phyloP scores from a whole-genome alignment of 2,888 invertebrate species.

The Diploptera punctata region DNA sequence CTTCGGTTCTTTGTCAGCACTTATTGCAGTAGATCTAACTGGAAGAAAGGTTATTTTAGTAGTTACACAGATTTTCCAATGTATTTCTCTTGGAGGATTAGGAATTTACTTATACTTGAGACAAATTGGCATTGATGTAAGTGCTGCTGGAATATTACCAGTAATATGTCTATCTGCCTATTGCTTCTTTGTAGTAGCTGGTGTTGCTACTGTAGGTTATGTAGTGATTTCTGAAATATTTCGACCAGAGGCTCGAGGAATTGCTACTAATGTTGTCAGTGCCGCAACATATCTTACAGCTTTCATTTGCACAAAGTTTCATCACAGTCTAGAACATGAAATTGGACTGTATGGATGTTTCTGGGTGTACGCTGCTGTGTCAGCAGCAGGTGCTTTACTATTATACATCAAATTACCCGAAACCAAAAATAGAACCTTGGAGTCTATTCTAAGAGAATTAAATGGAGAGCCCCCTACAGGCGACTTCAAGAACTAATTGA shows the following conservation, averaged over 20 bases:
- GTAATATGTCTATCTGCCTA: slow-evolving; percentile 60
- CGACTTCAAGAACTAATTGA: too few relatives aligned
- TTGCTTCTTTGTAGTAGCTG: slow-evolving; percentile 59
- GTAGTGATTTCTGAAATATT: slow-evolving; percentile 37
- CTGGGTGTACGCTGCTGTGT: slow-evolving; percentile 54
- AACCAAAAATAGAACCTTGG: slow-evolving; percentile 55
- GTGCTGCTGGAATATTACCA: too few relatives aligned
- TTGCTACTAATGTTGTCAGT: slow-evolving; percentile 39
- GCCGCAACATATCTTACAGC: slow-evolving; percentile 51
- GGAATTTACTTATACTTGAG: not conserved
- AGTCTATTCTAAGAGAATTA: slow-evolving; percentile 54
- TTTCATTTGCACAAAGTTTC: slow-evolving; percentile 54
- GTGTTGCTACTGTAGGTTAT: slow-evolving; percentile 48
- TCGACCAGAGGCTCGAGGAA: slow-evolving; percentile 11
- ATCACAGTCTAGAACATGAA: slow-evolving; percentile 52
- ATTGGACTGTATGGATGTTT: slow-evolving; percentile 55
- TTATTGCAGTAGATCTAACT: not conserved
- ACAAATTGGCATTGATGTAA: too few relatives aligned
- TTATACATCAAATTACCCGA: slow-evolving; percentile 56
- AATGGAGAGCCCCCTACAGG: too few relatives aligned
- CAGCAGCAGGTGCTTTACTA: slow-evolving; percentile 51
- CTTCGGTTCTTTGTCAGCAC: not conserved
- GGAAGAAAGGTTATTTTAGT: not conserved
- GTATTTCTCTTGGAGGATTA: not conserved
- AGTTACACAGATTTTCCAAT: not conserved